Evolutionary conservation across 2,888 invertebrate species (phyloP).

Genomic region (Pocota personata): DNA sequence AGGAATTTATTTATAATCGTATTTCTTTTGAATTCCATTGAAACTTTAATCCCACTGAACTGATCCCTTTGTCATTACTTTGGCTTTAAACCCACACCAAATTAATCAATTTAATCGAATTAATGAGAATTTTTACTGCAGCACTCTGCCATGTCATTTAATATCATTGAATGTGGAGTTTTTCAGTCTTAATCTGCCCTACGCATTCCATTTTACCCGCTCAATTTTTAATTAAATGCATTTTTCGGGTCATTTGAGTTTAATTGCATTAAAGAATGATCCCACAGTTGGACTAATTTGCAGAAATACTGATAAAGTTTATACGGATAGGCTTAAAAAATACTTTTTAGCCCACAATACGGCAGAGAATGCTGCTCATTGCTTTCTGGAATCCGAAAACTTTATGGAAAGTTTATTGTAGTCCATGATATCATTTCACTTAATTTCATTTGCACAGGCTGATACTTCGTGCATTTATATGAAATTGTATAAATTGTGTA

Average conservation of each 20-base stretch:
- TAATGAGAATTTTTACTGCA: slow-evolving; percentile 19
- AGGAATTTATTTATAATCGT: not conserved
- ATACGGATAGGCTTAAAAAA: not conserved
- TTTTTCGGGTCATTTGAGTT: slow-evolving; percentile 54
- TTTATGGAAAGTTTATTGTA: not conserved
- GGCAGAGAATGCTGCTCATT: not conserved
- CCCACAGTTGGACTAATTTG: slow-evolving; percentile 17
- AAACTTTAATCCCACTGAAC: slow-evolving; percentile 12
- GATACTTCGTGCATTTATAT: no score
- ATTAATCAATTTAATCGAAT: slow-evolving; percentile 40
- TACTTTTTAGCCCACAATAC: not conserved
- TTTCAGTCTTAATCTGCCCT: slow-evolving; percentile 33
- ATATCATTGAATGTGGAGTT: not conserved
- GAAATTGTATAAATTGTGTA: no score
- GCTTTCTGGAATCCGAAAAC: not conserved
- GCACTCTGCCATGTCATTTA: slow-evolving; percentile 5
- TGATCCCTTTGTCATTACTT: slow-evolving; percentile 25
- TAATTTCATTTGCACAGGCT: no score
- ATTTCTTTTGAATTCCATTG: not conserved
- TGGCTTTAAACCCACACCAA: slow-evolving; percentile 21
- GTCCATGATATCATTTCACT: no score
- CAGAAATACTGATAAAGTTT: not conserved
- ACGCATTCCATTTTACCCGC: slow-evolving; percentile 3
- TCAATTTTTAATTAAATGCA: slow-evolving; percentile 56
- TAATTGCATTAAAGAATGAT: slow-evolving; percentile 27